These are phyloP conservation scores for Diplodus puntazzo DNA, from an alignment of 2,797 vertebrate species.

Conservation along the genomic window DNA sequence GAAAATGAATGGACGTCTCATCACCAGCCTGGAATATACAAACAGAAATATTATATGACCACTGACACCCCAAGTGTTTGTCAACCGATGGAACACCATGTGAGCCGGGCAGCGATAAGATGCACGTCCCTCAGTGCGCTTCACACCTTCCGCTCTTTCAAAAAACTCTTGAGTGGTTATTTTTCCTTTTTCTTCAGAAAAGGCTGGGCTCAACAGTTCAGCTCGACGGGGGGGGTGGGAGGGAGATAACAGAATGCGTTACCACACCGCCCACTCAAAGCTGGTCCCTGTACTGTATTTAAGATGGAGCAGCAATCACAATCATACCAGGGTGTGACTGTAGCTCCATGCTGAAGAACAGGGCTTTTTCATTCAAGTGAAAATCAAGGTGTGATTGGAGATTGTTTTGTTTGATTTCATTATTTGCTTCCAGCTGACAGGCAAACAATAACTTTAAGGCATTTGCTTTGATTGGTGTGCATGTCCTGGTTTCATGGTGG, in stretches of 20 bases:
- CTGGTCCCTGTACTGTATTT: slow-evolving; percentile 75
- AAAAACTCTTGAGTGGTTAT: slow-evolving; percentile 54
- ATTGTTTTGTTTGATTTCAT: slow-evolving; percentile 57
- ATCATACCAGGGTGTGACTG: slow-evolving; percentile 52
- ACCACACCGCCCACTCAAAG: slow-evolving; percentile 86
- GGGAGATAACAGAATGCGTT: slow-evolving; percentile 73
- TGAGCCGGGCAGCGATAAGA: slow-evolving; percentile 40
- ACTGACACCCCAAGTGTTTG: slow-evolving; percentile 46
- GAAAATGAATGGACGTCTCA: slow-evolving; percentile 64
- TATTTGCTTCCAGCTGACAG: slow-evolving; percentile 20
- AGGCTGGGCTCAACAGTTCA: slow-evolving; percentile 71
- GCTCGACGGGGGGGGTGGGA: slow-evolving; percentile 60
- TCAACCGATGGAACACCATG: slow-evolving; percentile 56
- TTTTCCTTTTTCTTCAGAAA: slow-evolving; percentile 51
- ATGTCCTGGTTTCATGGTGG: neutral
- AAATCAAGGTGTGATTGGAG: slow-evolving; percentile 52
- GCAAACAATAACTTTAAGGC: neutral
- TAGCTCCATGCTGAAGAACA: neutral
- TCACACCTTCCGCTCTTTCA: slow-evolving; percentile 70
- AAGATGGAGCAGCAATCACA: slow-evolving; percentile 70
- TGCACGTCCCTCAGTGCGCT: slow-evolving; percentile 49
- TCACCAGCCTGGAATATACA: slow-evolving; percentile 61
- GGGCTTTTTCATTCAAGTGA: slow-evolving; percentile 51
- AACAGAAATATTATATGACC: slow-evolving; percentile 66
- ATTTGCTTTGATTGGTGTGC: slow-evolving; percentile 13